These are phyloP conservation scores for Oenanthe melanoleuca DNA, from an alignment of 2,113 vertebrate genomes.

Conservation along the genomic window DNA sequence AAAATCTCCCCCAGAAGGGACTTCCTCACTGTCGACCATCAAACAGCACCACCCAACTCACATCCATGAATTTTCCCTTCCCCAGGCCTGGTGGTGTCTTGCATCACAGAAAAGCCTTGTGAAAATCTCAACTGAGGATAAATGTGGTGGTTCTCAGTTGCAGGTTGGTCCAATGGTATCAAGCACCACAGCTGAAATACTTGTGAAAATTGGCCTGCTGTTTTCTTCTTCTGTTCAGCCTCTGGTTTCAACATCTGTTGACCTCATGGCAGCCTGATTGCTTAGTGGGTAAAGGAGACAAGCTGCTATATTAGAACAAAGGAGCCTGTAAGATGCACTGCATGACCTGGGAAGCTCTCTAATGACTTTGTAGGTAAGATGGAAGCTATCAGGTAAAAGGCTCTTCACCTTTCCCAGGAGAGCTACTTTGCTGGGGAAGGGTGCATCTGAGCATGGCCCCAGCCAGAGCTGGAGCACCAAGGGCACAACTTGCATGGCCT, in stretches of 20 bases:
- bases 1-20: neutral
- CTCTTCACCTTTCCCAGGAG: neutral
- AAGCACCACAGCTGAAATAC: neutral
- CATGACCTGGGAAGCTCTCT: neutral
- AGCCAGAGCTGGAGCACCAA: neutral
- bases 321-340: neutral
- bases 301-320: neutral
- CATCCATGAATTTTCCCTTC: neutral
- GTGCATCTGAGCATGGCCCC: neutral
- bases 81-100: rapidly evolving
- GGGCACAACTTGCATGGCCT: neutral
- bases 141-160: neutral
- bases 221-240: neutral
- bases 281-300: neutral
- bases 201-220: neutral
- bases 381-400: neutral
- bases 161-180: neutral
- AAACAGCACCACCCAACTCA: neutral
- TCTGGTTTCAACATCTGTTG: neutral
- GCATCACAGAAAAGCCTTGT: rapidly evolving
- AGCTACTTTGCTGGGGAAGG: neutral
- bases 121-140: neutral
- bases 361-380: neutral
- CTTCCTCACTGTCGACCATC: neutral
- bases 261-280: neutral